Percentiles rank a stretch among this genome's conserved stretches.
phyloP scores from a whole-genome alignment of 2,797 vertebrate genomes.

The Caiman crocodilus region DNA sequence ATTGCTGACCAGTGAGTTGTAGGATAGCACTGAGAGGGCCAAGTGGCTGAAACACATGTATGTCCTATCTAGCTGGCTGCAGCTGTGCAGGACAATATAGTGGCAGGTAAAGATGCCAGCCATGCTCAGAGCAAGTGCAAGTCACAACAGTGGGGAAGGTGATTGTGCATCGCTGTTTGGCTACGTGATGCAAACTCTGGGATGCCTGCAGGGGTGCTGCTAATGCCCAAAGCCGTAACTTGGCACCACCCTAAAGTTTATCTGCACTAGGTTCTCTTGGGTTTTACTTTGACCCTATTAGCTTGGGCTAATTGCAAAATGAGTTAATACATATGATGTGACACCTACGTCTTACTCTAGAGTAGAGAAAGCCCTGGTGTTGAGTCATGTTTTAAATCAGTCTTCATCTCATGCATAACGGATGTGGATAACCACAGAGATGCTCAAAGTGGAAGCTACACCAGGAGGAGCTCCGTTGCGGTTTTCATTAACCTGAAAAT shows the following conservation, averaged over 20 bases:
- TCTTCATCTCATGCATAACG: neutral
- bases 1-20: too few species aligned
- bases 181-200: too few species aligned
- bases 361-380: neutral
- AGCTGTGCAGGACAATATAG: too few species aligned
- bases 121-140: too few species aligned
- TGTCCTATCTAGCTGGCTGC: too few species aligned
- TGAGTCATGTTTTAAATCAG: neutral
- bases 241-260: neutral
- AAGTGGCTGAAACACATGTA: too few species aligned
- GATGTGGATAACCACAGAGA: slow-evolving; percentile 52
- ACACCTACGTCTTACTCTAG: neutral
- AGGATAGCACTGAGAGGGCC: too few species aligned
- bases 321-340: neutral
- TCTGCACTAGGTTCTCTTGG: neutral
- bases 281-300: neutral
- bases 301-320: neutral
- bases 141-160: too few species aligned
- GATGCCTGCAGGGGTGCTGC: neutral
- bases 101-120: neutral
- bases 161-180: too few species aligned
- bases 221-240: neutral
- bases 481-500: slow-evolving; percentile 2
- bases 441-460: slow-evolving; percentile 26
- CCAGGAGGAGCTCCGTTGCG: neutral